Evolutionary conservation across 2,113 vertebrate species (phyloP).

Genomic region (Albula glossodonta): DNA sequence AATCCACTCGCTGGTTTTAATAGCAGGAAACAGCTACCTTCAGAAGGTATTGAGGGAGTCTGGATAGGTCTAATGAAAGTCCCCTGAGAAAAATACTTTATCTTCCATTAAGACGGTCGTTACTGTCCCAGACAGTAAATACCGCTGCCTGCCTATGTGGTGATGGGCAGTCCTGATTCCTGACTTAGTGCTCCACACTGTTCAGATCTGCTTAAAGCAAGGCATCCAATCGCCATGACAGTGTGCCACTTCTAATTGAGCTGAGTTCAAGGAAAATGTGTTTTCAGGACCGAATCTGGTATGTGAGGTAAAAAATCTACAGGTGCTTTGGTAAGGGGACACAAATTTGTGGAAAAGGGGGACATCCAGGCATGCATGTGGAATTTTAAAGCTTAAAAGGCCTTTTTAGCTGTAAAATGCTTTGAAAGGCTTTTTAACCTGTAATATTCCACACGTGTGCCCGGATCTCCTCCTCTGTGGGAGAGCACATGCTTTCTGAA

Average conservation of each 20-base stretch:
- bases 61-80: slow-evolving; percentile 59
- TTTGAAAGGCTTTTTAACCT: too few species aligned
- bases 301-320: too few species aligned
- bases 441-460: too few species aligned
- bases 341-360: too few species aligned
- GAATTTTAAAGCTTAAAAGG: too few species aligned
- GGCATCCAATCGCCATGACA: neutral
- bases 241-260: neutral
- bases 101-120: slow-evolving; percentile 66
- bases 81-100: slow-evolving; percentile 56
- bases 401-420: too few species aligned
- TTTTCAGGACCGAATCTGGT: too few species aligned
- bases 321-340: too few species aligned
- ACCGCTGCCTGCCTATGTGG: slow-evolving; percentile 3
- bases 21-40: slow-evolving; percentile 29
- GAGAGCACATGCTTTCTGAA: neutral
- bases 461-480: neutral
- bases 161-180: neutral
- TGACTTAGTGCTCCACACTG: neutral
- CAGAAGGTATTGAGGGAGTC: slow-evolving; percentile 60
- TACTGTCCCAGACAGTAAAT: slow-evolving; percentile 36
- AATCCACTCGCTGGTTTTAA: slow-evolving; percentile 16
- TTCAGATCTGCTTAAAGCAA: neutral
- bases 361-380: too few species aligned
- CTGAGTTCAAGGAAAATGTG: too few species aligned